Evolutionary conservation across 2,113 vertebrate genomes (phyloP).

Genomic region (Albula goreensis): DNA sequence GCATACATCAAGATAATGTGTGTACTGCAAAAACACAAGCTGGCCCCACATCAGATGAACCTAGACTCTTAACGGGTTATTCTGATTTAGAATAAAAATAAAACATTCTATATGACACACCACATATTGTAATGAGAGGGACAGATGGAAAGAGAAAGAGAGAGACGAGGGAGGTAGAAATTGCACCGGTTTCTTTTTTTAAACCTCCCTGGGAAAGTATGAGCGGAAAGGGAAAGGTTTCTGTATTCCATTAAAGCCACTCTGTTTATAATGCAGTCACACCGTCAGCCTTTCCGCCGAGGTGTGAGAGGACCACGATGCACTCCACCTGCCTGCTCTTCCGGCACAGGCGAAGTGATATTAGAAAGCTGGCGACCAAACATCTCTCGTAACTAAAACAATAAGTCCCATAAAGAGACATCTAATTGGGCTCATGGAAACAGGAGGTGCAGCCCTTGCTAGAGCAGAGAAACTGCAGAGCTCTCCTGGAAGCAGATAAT

Average conservation of each 20-base stretch:
- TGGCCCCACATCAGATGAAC: no score
- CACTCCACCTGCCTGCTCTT: constrained; percentile 12
- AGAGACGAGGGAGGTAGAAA: not conserved
- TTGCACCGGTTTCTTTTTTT: not conserved
- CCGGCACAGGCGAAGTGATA: not conserved
- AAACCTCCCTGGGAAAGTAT: not conserved
- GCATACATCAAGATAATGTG: no score
- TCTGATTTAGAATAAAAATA: no score
- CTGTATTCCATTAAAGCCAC: not conserved
- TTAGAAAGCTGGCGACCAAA: constrained; percentile 11
- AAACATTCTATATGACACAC: no score
- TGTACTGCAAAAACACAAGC: no score
- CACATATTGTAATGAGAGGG: no score
- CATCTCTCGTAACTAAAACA: constrained; percentile 19
- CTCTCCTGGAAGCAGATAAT: constrained; percentile 12
- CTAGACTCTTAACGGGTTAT: no score
- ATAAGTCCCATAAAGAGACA: not conserved
- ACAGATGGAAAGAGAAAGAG: not conserved
- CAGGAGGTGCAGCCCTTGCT: not conserved
- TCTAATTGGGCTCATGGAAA: constrained; percentile 33
- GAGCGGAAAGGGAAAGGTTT: not conserved
- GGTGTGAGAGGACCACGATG: not conserved
- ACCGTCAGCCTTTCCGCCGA: not conserved
- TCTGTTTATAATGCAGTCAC: not conserved
- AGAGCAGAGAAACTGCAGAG: constrained; percentile 7